Evolutionary conservation across 2,888 invertebrate species (phyloP).

Genomic region (Tanytarsus gracilentus): DNA sequence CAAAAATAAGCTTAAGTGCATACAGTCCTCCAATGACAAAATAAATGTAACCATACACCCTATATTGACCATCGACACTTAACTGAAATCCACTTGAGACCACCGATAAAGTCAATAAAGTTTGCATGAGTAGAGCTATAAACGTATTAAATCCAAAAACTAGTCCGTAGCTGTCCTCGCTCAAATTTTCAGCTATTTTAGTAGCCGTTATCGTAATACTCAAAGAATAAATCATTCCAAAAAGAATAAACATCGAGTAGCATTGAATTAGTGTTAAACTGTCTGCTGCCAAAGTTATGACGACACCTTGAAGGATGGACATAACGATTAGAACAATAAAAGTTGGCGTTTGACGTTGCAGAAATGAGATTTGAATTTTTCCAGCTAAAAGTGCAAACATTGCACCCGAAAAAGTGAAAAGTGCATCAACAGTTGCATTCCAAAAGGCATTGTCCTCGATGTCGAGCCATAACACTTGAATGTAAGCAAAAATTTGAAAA

Average conservation of each 20-base stretch:
- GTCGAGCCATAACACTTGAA: constrained; percentile 60
- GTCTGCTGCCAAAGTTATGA: constrained; percentile 49
- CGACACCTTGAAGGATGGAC: constrained; percentile 48
- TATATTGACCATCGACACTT: constrained; percentile 4
- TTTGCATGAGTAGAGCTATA: constrained; percentile 66
- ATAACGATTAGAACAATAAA: constrained; percentile 44
- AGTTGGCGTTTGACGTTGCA: constrained; percentile 38
- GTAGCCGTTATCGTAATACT: constrained; percentile 74
- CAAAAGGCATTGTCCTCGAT: constrained; percentile 43
- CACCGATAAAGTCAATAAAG: constrained; percentile 53
- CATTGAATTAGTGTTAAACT: constrained; percentile 56
- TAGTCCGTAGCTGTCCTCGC: constrained; percentile 77
- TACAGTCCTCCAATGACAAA: background rate
- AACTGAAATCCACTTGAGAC: constrained; percentile 24
- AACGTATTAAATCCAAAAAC: constrained; percentile 88
- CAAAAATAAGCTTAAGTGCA: background rate
- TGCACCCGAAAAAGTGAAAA: constrained; percentile 59
- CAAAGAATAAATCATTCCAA: constrained; percentile 70
- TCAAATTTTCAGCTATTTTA: constrained; percentile 73
- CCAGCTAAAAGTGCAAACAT: constrained; percentile 51
- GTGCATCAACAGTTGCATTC: constrained; percentile 78
- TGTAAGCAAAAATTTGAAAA: constrained; percentile 59
- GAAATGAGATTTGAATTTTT: constrained; percentile 32
- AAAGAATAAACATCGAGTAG: constrained; percentile 65
- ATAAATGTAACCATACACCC: background rate